Conservation (phyloP, 2,113 vertebrate species). For the Argyrosomus japonicus region DNA sequence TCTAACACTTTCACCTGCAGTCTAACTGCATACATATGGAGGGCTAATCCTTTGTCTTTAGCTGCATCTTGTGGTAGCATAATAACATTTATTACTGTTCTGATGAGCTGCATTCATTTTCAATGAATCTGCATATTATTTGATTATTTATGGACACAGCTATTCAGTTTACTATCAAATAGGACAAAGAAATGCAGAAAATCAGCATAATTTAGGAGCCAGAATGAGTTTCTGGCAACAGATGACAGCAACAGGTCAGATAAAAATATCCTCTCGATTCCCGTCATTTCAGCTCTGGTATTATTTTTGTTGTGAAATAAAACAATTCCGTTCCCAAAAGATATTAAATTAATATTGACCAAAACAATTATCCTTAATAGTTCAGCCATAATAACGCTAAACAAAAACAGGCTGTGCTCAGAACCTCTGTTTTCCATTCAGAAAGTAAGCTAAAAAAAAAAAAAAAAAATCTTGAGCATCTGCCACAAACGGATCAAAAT, state of each 20-base stretch:
- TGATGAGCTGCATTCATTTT: background rate
- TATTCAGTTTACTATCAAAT: background rate
- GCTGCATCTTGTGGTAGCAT: background rate
- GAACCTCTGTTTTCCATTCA: background rate
- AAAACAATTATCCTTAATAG: background rate
- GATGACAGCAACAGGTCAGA: background rate
- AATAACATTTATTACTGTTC: background rate
- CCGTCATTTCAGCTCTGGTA: background rate
- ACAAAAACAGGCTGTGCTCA: too few relatives aligned
- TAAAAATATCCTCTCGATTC: background rate
- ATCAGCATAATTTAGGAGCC: background rate
- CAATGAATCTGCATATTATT: background rate
- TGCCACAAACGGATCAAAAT: constrained; percentile 4
- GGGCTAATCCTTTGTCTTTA: background rate
- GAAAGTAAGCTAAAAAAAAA: background rate
- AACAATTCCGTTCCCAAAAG: background rate
- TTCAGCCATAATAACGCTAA: background rate
- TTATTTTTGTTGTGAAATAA: background rate
- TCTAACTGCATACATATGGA: background rate
- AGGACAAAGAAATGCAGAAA: too few relatives aligned
- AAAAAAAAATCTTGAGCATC: constrained; percentile 3
- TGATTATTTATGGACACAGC: background rate
- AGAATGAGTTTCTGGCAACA: background rate
- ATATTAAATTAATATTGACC: background rate
- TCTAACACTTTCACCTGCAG: background rate